Evolutionary conservation across 2,113 vertebrate genomes (phyloP), one percentile per base, ranked within the genome.

Genomic region (Corydoras sp.): DNA sequence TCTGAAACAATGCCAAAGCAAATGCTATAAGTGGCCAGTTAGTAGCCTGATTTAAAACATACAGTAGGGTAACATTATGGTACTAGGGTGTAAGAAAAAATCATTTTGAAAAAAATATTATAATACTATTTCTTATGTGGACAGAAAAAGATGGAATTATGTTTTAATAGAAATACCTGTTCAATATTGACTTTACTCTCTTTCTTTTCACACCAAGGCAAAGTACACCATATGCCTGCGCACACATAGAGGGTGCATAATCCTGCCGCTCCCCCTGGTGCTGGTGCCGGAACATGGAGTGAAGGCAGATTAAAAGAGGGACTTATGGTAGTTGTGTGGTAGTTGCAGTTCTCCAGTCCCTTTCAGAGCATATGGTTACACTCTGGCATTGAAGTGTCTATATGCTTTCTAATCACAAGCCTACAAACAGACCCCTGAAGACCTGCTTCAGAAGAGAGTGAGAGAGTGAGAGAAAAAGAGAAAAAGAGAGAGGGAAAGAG

Each of bases 381-480:
- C 72, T 65, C 63, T 71, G 74, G 80, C 77, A 83, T 86, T 83
- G 83, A 15, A 3, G 78, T 77, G 77, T 76, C 77, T 84, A 79
- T 83, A 80, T 76, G 74, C 74, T 76, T 73, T 74, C 76, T 84
- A 86, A 86, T 84, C 83, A 76, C 75, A 79, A 81, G 65, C 64
- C 77, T 68, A 76, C 81, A 83, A 83, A 83, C 81, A 67, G 77
- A 68, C 82, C 85, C 87, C 81, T 78, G n/a, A 71, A 76, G 71
- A 86, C 82, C 68, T 49, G 74, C 62, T 60, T 69, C 76, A 69
- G 59, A 48, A 51, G 71, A 76, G 76, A 78, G 81, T 58, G 77
- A 73, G 81, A 72, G 65, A 65, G 65, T 54, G 56, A 32, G 43
- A 72, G 56, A 60, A 29, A 50, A 56, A 69, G 59, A 65, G 68